Evolutionary conservation across 92 coral and sea anemone species (phyloP).

Genomic region (Zoanthus sociatus): DNA sequence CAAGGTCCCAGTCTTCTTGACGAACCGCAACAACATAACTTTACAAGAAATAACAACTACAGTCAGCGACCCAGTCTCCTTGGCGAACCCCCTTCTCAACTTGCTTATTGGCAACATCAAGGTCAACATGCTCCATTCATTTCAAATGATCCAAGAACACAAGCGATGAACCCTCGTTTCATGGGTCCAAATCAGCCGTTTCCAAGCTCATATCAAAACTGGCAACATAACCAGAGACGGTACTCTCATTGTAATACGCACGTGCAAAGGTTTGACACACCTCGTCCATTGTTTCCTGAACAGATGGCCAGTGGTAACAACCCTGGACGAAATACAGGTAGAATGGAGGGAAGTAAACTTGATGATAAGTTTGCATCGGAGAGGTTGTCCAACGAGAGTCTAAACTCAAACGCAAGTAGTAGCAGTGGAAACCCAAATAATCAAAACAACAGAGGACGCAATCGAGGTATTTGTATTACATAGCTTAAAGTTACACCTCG

Average conservation of each 20-base stretch:
- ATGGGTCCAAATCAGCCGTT: too few species aligned
- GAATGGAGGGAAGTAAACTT: neutral
- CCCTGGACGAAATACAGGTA: neutral
- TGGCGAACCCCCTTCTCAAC: too few species aligned
- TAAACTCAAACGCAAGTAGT: conserved; percentile 19
- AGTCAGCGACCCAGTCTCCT: too few species aligned
- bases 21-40: neutral
- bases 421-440: neutral
- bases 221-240: neutral
- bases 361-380: conserved; percentile 6
- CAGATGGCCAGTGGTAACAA: neutral
- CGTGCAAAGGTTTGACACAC: neutral
- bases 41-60: neutral
- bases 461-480: neutral
- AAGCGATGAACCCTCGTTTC: too few species aligned
- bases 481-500: too few species aligned
- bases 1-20: too few species aligned
- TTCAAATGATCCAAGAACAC: too few species aligned
- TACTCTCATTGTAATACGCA: neutral
- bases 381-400: conserved; percentile 35
- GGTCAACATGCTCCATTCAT: too few species aligned
- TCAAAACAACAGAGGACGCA: neutral
- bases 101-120: too few species aligned
- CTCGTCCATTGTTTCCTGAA: neutral
- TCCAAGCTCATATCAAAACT: neutral